phyloP scores from a whole-genome alignment of 2,113 vertebrate species.

The Semnornis frantzii region DNA sequence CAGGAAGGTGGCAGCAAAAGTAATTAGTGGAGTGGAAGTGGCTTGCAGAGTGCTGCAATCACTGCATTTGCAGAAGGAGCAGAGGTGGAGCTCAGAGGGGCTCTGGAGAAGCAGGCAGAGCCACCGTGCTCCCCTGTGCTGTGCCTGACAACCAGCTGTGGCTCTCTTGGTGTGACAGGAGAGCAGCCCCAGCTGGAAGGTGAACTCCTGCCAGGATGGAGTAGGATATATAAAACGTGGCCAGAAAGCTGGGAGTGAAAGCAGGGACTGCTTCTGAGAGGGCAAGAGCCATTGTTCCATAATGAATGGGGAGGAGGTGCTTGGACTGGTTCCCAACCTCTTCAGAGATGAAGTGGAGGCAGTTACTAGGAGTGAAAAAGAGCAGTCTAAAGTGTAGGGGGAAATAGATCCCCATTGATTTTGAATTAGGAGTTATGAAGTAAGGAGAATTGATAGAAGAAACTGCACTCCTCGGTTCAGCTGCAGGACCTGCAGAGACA shows the following conservation, averaged over 20 bases:
- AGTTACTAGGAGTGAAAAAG: background rate
- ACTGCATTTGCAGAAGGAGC: background rate
- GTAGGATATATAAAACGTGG: background rate
- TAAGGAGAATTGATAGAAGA: background rate
- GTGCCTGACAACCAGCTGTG: background rate
- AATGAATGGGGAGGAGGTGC: background rate
- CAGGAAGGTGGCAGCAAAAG: background rate
- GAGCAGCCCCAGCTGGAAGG: background rate
- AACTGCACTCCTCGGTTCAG: background rate
- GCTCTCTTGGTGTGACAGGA: background rate
- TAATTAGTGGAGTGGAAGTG: background rate
- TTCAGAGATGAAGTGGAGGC: background rate
- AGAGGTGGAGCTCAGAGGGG: background rate
- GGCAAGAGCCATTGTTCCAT: background rate
- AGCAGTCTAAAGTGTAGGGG: background rate
- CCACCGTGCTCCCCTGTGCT: background rate
- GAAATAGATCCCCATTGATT: conserved; percentile 36
- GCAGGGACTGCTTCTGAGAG: background rate
- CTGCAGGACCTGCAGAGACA: background rate
- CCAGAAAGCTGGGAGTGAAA: background rate
- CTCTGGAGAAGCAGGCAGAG: background rate
- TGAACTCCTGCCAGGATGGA: background rate
- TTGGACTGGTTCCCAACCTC: background rate
- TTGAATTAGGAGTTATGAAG: conserved; percentile 44
- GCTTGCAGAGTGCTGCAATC: background rate